Conservation (phyloP, 2,113 vertebrate genomes). For the Tor tambroides region DNA sequence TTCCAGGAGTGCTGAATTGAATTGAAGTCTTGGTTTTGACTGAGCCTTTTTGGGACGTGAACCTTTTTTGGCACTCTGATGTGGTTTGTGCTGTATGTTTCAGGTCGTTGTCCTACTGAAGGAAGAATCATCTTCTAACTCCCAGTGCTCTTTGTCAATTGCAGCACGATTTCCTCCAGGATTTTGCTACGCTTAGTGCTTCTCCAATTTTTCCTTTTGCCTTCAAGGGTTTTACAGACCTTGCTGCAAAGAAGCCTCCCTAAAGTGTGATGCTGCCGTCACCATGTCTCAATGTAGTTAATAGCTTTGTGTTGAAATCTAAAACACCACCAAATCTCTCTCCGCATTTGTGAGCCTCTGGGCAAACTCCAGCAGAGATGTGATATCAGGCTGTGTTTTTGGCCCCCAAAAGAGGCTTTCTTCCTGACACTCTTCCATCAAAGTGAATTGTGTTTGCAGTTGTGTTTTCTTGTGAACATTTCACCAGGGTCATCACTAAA, state of each 20-base stretch:
- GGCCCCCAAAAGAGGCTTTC: constrained; percentile 19
- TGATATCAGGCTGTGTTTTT: constrained; percentile 4
- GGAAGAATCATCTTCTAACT: neutral
- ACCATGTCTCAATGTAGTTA: neutral
- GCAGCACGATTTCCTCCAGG: neutral
- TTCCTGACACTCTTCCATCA: neutral
- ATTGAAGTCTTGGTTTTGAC: neutral
- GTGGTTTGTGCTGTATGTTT: constrained; percentile 2
- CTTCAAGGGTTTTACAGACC: constrained; percentile 21
- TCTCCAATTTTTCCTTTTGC: neutral
- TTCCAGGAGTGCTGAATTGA: neutral
- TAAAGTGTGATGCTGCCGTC: constrained; percentile 15
- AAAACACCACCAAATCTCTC: neutral
- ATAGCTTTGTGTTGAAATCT: constrained; percentile 31
- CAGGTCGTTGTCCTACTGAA: constrained; percentile 4
- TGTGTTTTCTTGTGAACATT: constrained; percentile 6
- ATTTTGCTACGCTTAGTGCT: neutral
- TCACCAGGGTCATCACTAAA: constrained; percentile 11
- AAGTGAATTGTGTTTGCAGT: neutral
- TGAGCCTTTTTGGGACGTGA: neutral
- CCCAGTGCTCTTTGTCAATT: constrained; percentile 22
- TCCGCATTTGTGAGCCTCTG: neutral
- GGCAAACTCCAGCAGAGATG: neutral
- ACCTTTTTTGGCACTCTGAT: constrained; percentile 9
- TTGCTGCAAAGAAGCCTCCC: constrained; percentile 6